phyloP scores from a whole-genome alignment of 2,113 vertebrate genomes.

The Nyctereutes procyonoides region DNA sequence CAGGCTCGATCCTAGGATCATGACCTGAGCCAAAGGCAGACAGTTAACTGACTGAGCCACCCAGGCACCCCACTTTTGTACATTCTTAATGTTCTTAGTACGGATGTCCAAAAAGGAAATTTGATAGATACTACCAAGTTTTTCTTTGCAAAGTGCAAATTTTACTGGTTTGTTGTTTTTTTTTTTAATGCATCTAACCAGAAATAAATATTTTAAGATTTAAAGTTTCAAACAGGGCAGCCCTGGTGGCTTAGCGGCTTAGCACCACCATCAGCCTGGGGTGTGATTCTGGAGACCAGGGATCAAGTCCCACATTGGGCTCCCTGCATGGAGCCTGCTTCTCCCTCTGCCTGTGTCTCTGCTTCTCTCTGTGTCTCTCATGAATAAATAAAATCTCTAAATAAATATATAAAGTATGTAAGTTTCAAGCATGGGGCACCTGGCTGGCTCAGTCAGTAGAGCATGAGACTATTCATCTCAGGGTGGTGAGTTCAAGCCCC shows the following conservation, averaged over 20 bases:
- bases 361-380: too few relatives aligned
- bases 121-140: background rate
- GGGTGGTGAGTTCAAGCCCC: background rate
- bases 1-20: too few relatives aligned
- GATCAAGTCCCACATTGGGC: too few relatives aligned
- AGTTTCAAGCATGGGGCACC: background rate
- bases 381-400: too few relatives aligned
- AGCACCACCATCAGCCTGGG: too few relatives aligned
- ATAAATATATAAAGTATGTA: too few relatives aligned
- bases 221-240: background rate
- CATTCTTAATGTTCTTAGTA: constrained; percentile 7
- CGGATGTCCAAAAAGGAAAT: background rate
- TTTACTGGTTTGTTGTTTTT: background rate
- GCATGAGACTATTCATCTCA: background rate
- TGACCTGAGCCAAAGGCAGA: too few relatives aligned
- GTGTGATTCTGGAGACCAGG: too few relatives aligned
- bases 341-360: too few relatives aligned
- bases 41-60: too few relatives aligned
- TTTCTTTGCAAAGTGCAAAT: background rate
- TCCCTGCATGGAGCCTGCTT: too few relatives aligned
- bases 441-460: background rate
- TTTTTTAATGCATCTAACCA: background rate
- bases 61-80: background rate
- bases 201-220: constrained; percentile 1
- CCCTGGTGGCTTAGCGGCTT: too few relatives aligned